A percentile compares a stretch with the other conserved stretches of the same genome.
Evolutionary conservation across 2,797 vertebrate genomes (phyloP).

Genomic region (Acrocephalus scirpaceus): DNA sequence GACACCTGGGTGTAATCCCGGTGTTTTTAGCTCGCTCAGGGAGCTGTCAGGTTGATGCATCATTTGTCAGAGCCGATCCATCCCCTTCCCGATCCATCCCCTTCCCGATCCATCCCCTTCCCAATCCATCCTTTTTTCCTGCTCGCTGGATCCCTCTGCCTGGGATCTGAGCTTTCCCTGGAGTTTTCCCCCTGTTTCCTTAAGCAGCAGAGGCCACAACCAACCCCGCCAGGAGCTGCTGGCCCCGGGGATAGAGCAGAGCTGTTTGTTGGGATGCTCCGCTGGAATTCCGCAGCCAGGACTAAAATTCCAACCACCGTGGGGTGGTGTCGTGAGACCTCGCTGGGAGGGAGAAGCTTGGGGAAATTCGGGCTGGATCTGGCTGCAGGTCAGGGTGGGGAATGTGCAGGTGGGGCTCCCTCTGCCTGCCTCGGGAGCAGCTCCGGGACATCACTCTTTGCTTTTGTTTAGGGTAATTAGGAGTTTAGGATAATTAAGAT

Average conservation of each 20-base stretch:
- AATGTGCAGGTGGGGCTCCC: background rate
- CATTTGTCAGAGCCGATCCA: background rate
- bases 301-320: background rate
- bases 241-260: fast-evolving
- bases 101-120: too few relatives aligned
- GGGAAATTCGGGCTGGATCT: background rate
- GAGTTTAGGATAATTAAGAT: background rate
- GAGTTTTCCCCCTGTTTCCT: background rate
- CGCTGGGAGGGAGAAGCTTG: background rate
- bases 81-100: background rate
- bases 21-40: background rate
- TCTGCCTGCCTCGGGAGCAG: background rate
- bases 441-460: background rate
- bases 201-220: background rate
- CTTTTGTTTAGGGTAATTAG: background rate
- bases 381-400: background rate
- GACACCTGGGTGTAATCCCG: background rate
- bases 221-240: background rate
- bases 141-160: fast-evolving
- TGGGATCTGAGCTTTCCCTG: background rate
- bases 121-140: background rate
- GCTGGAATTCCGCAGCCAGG: background rate
- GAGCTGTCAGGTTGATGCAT: background rate
- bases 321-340: background rate
- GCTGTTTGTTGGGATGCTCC: background rate